Conservation (phyloP, 2,888 invertebrate genomes). For the Spodoptera picta region DNA sequence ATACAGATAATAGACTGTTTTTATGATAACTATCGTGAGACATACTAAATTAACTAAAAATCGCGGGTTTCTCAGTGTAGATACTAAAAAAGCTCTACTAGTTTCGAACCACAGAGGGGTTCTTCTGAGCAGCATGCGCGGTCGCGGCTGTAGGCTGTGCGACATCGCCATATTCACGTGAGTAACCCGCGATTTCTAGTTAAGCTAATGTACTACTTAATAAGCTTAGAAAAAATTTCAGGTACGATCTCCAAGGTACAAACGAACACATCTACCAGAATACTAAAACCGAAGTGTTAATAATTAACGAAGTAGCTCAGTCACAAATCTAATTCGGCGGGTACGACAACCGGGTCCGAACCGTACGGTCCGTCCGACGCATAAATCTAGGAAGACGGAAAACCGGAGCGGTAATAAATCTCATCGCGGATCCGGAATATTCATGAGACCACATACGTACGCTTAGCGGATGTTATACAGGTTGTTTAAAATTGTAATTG, state of each 20-base stretch:
- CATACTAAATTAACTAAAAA: too few species aligned
- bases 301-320: slow-evolving; percentile 42
- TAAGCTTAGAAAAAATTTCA: neutral
- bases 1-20: neutral
- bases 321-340: slow-evolving; percentile 65
- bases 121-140: too few species aligned
- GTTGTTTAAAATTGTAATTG: slow-evolving; percentile 9
- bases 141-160: too few species aligned
- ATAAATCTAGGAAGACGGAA: slow-evolving; percentile 69
- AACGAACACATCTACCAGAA: slow-evolving; percentile 15
- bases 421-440: slow-evolving; percentile 65
- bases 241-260: too few species aligned
- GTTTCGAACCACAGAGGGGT: too few species aligned
- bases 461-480: slow-evolving; percentile 48
- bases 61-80: too few species aligned
- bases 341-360: slow-evolving; percentile 45
- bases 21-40: too few species aligned
- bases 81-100: too few species aligned
- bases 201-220: too few species aligned
- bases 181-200: too few species aligned
- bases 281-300: slow-evolving; percentile 42
- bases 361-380: slow-evolving; percentile 49
- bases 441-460: slow-evolving; percentile 63
- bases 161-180: too few species aligned
- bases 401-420: slow-evolving; percentile 66